Base-by-base conservation (phyloP, 2,797 vertebrate genomes). In the Enteromius viviparus region DNA sequence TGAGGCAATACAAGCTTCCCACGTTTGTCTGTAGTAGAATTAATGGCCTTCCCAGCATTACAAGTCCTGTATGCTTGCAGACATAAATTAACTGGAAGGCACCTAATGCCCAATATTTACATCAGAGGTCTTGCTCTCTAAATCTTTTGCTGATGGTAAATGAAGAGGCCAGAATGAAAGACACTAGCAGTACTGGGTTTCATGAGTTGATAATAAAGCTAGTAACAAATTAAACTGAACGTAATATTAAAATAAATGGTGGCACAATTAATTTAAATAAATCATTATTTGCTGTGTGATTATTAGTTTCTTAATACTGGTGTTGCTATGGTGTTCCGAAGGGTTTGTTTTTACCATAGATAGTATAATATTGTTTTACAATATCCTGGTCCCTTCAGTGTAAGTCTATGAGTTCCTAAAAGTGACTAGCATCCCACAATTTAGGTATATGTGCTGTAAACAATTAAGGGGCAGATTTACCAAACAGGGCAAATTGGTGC, bases 1-100 rank as follows among this genome's bases (percentile, higher is more conserved):
- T 32, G 49, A 23, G 40, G 53, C 65, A n/a, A 51, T n/a, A 26
- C 74, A 55, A 77, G 66, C 37, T 80, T 80, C 47, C 66, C n/a
- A 45, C 37, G 23, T 70, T 17, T 45, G 37, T 72, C 66, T 62
- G 11, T 32, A 32, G 37, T 53, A 62, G 23, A 49, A 64, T 49
- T 68, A 32, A 79, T 68, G 42, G 45, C 29, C 15, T 79, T 68
- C 12, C 6, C 7, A 62, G 55, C 49, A 40, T 6, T 58, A 29
- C 7, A 55, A 26, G 32, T 69, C 65, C 4, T 80, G 51, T 72
- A 81, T n/a, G 29, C 49, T 74, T 14, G 26, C 1, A 81, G 55
- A 60, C 69, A 26, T 75, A 26, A 45, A 60, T 71, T n/a, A 70
- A 60, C 53, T 4, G 19, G 23, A 4, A 79, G 78, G 51, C 23